Base-by-base conservation (phyloP, 1,140 invertebrate genomes). In the Platyscapa corneri region DNA sequence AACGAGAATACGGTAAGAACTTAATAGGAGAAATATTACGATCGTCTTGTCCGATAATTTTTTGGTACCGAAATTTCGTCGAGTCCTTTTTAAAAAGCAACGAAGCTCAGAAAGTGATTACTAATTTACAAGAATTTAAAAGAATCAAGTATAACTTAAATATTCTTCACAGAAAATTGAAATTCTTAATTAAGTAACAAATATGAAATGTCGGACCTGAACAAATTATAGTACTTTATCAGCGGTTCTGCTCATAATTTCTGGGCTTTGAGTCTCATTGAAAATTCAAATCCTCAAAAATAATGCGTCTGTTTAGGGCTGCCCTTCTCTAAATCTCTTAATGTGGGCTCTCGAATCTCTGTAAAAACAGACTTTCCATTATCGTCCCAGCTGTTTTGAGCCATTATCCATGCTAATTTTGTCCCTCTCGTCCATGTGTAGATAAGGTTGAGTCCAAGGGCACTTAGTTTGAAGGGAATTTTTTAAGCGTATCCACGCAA, bases 211-310 rank as follows among this genome's bases (percentile, higher is more conserved):
- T 14, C 49, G 18, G 10, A 53, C 2, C 49, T 53, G 18, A 53
- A 16, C 2, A 18, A 2, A 7, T 53, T 53, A 46, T 46, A 46
- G 12, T 46, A 39, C n/a, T 34, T 81, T 42, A 81, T 81, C 64
- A 81, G 79, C 42, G 3, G n/a, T 53, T 34, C 49, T n/a, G 30
- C 20, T 12, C 42, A 70, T 81, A 81, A 49, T 70, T 70, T 65
- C 8, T 46, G n/a, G 18, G 30, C 32, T 37, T 42, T 27, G 49
- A 42, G 20, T 23, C 23, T 16, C 82, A 64, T 76, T 76, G 82
- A 76, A 76, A 83, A 83, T 83, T 76, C 82, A 83, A 83, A 83
- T 83, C 37, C 56, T 39, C 56, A 83, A 83, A 83, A 83, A 76
- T 65, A 37, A 76, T 27, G 72, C 56, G 72, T 34, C 82, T 76